Conservation (phyloP, 2,888 invertebrate species). For the Pseudococcus jackbeardsleyi region DNA sequence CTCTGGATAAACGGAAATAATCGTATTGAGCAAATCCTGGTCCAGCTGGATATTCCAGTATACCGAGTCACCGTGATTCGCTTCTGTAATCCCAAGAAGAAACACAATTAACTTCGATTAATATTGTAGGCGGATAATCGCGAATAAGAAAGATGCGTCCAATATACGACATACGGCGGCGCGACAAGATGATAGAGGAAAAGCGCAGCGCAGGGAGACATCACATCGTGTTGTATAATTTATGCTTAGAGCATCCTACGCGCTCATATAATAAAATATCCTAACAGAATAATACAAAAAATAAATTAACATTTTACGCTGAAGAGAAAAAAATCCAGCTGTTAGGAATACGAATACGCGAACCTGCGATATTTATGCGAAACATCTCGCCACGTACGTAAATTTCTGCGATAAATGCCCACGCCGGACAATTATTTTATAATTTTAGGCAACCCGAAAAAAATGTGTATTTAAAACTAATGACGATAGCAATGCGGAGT, state of each 20-base stretch:
- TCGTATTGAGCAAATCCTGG: constrained; percentile 91
- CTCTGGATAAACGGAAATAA: constrained; percentile 92
- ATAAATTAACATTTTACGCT: constrained; percentile 59
- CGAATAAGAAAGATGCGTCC: background rate
- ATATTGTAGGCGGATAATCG: constrained; percentile 37
- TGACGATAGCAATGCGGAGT: background rate
- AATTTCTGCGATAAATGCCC: constrained; percentile 40
- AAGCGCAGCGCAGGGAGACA: background rate
- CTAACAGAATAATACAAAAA: constrained; percentile 10
- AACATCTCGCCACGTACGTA: constrained; percentile 36
- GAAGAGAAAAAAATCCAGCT: constrained; percentile 50
- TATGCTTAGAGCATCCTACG: constrained; percentile 35
- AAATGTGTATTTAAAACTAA: constrained; percentile 12
- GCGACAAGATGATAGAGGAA: background rate
- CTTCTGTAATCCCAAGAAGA: constrained; percentile 66
- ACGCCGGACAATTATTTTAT: constrained; percentile 32
- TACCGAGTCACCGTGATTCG: constrained; percentile 68
- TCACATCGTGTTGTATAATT: constrained; percentile 14
- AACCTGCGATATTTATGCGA: constrained; percentile 30
- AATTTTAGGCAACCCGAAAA: constrained; percentile 19
- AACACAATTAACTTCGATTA: constrained; percentile 1
- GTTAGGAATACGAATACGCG: background rate
- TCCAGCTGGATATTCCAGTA: constrained; percentile 94
- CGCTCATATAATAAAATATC: constrained; percentile 33
- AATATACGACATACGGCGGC: background rate